Conservation (phyloP, 1,140 invertebrate species). For the Orius laevigatus region DNA sequence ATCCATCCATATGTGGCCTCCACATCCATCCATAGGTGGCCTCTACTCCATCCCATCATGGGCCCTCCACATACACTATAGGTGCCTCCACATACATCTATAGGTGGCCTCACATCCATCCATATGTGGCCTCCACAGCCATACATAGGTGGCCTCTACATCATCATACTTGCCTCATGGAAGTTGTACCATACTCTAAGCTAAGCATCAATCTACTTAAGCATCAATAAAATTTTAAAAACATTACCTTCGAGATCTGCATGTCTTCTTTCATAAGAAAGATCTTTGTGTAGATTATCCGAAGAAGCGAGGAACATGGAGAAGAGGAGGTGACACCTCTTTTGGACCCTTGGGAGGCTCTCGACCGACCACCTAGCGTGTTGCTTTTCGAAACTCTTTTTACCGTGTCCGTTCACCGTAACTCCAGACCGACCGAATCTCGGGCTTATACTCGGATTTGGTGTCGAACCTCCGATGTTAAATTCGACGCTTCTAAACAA, state of each 20-base stretch:
- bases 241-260: conserved; percentile 1
- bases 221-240: no score
- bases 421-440: conserved; percentile 12
- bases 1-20: no score
- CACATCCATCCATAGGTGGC: no score
- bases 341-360: conserved; percentile 12
- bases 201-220: no score
- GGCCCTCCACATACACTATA: no score
- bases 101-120: no score
- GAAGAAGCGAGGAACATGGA: conserved; percentile 17
- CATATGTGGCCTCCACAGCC: no score
- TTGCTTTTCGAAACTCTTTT: conserved; percentile 8
- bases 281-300: conserved; percentile 15
- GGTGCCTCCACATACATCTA: no score
- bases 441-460: conserved; percentile 17
- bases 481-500: conserved; percentile 16
- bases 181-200: no score
- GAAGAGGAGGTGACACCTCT: conserved; percentile 16
- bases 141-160: no score
- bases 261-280: conserved; percentile 3
- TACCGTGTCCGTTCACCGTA: not conserved
- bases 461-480: conserved; percentile 16
- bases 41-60: no score
- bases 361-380: conserved; percentile 10
- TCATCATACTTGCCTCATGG: no score